phyloP scores from a whole-genome alignment of 2,888 invertebrate genomes.

The Syritta pipiens region DNA sequence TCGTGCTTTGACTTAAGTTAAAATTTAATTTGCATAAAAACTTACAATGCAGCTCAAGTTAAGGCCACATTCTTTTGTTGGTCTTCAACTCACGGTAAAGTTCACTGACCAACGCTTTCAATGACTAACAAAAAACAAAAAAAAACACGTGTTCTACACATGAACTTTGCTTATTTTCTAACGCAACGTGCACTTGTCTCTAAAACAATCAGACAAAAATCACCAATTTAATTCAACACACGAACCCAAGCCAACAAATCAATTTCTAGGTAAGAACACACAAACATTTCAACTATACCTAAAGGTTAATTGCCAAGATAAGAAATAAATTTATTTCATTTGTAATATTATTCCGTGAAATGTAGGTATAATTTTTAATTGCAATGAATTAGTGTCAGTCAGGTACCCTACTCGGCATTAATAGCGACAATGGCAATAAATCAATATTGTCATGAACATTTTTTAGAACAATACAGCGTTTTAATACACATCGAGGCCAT shows the following conservation, averaged over 20 bases:
- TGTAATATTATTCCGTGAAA: slow-evolving; percentile 57
- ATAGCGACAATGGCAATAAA: slow-evolving; percentile 55
- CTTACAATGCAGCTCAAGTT: no score
- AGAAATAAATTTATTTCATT: slow-evolving; percentile 65
- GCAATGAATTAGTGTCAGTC: slow-evolving; percentile 56
- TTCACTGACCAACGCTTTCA: no score
- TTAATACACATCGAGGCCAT: slow-evolving; percentile 28
- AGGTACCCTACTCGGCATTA: slow-evolving; percentile 43
- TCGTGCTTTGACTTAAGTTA: no score
- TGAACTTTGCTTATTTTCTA: no score
- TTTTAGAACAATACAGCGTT: slow-evolving; percentile 35
- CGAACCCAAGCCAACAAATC: background rate
- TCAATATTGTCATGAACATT: slow-evolving; percentile 60
- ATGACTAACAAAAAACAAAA: no score
- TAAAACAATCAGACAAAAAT: no score
- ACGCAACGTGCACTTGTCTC: no score
- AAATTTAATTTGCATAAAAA: no score
- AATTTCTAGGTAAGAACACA: background rate
- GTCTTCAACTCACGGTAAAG: no score
- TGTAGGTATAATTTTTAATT: slow-evolving; percentile 50
- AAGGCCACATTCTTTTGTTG: no score
- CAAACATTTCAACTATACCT: background rate
- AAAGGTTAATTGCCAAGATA: slow-evolving; percentile 65
- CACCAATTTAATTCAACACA: background rate
- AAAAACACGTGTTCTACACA: no score